Evolutionary conservation across 2,797 vertebrate genomes (phyloP), one percentile per base, ranked within the genome.

Genomic region (Xiphorhynchus erythropygius): DNA sequence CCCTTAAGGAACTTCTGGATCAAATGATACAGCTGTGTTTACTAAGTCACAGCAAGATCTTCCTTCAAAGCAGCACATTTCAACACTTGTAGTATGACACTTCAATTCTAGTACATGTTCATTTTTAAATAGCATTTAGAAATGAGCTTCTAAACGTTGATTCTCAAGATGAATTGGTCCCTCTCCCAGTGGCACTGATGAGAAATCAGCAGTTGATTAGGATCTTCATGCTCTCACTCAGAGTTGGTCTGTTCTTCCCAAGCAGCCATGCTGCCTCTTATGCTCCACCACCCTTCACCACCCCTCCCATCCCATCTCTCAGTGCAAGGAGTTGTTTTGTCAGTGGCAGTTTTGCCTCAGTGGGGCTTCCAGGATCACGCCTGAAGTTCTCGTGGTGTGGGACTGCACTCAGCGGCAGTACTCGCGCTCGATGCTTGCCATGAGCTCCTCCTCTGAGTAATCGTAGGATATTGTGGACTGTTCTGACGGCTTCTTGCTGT

Each of bases 341-440:
- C 78, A 65, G 88, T 8, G 60, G 73, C 52, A 77, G 69, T 49
- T 81, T 56, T 59, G 27, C 67, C 60, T 37, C 85, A 56, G 37
- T 53, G 62, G 47, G 50, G 70, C 50, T 41, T 70, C 56, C 52
- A 50, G 76, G 50, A n/a, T 23, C 1, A 4, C 10, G 33, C 42
- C 63, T 27, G 39, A 14, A 10, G 16, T 8, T 60, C 23, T 14
- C 0, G 2, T 17, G 69, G 25, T 0, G 5, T 5, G 73, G 67
- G 35, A 7, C 6, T 16, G 37, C 6, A 15, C 21, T 97, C 96
- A 98, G 86, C 84, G 89, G 79, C 97, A 84, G 64, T 97, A 98
- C 27, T 98, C 98, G 33, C 18, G 91, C 87, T 98, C 98, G 1
- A 98, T 98, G 84, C 97, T 98, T 3, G 97, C 98, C 98, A 98